Conservation (phyloP, 2,888 invertebrate species). For the Marasmarcha lunaedactyla region DNA sequence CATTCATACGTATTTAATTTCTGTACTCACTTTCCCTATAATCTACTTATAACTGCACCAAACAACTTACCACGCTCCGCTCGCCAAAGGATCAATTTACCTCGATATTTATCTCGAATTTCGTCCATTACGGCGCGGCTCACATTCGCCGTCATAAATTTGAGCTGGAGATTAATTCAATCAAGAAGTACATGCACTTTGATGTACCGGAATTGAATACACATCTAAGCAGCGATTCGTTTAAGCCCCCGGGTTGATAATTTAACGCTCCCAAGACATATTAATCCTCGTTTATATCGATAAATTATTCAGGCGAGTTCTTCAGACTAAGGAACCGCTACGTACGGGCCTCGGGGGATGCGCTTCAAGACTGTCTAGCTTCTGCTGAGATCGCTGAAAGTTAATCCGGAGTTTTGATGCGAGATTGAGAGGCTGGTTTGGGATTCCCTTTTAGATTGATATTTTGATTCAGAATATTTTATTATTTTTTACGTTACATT, state of each 20-base stretch:
- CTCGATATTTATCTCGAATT: too few species aligned
- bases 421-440: too few species aligned
- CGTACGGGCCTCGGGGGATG: conserved; percentile 15
- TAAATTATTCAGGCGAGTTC: conserved; percentile 43
- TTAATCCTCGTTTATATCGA: conserved; percentile 52
- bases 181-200: background rate
- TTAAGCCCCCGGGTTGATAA: conserved; percentile 27
- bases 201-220: background rate
- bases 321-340: conserved; percentile 10
- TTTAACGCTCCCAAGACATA: conserved; percentile 37
- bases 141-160: too few species aligned
- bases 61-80: too few species aligned
- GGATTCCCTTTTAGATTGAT: conserved; percentile 1
- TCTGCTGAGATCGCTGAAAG: conserved; percentile 16
- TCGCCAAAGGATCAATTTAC: too few species aligned
- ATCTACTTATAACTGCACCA: too few species aligned
- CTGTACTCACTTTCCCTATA: too few species aligned
- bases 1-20: too few species aligned
- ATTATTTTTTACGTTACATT: too few species aligned
- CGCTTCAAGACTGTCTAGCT: conserved; percentile 23
- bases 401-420: background rate
- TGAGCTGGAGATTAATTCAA: background rate
- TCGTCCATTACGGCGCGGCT: too few species aligned
- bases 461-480: conserved; percentile 5
- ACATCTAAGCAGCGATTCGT: background rate